Conservation (phyloP, 2,888 invertebrate species). For the Drosophila pseudotalamancana region DNA sequence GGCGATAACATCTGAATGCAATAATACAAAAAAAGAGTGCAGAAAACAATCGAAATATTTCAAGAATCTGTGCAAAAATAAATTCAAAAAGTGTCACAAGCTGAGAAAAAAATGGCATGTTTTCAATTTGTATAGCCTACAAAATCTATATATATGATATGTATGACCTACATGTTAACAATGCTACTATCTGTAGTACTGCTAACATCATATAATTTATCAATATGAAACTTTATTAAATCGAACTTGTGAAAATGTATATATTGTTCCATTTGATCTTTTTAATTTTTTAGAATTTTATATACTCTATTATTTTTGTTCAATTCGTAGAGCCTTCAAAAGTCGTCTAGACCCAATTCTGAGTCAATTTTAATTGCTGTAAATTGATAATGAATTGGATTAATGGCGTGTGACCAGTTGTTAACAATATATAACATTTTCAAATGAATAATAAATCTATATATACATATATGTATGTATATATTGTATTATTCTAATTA, state of each 20-base stretch:
- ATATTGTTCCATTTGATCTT: too few relatives aligned
- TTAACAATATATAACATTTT: constrained; percentile 1
- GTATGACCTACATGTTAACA: too few relatives aligned
- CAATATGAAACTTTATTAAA: too few relatives aligned
- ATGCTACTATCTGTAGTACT: too few relatives aligned
- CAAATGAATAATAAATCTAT: not conserved
- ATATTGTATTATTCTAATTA: not conserved
- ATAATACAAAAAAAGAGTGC: not conserved
- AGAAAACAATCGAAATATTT: constrained; percentile 4
- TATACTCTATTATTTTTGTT: not conserved
- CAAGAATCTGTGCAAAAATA: constrained; percentile 22
- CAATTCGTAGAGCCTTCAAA: not conserved
- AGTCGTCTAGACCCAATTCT: not conserved
- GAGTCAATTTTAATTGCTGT: constrained; percentile 6
- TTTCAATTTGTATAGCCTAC: not conserved
- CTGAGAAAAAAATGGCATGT: not conserved
- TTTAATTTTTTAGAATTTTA: not conserved
- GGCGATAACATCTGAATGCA: constrained; percentile 39
- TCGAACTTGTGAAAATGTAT: too few relatives aligned
- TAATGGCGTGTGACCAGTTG: constrained; percentile 29
- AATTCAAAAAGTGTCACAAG: constrained; percentile 40
- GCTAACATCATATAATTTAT: too few relatives aligned
- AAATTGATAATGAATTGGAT: constrained; percentile 35
- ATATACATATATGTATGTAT: not conserved
- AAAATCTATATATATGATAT: too few relatives aligned